A percentile compares a stretch with the other conserved stretches of the same genome.
Conservation (phyloP, 2,113 vertebrate species). For the Oncorhynchus gorbuscha region DNA sequence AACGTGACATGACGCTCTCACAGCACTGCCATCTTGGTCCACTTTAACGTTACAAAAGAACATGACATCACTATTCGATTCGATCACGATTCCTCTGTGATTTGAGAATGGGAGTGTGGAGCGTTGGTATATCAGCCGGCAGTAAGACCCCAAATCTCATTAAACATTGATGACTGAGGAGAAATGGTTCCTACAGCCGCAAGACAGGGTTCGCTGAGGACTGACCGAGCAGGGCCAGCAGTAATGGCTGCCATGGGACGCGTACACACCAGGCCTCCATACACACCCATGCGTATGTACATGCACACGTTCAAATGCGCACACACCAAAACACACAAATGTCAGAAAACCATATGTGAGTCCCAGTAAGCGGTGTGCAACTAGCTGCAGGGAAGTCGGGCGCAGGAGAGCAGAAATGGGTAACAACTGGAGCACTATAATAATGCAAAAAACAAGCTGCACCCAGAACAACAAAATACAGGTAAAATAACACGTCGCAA, state of each 20-base stretch:
- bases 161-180: slow-evolving; percentile 14
- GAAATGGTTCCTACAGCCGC: not conserved
- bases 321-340: not conserved
- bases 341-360: not conserved
- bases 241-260: too few relatives aligned
- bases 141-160: slow-evolving; percentile 7
- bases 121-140: not conserved
- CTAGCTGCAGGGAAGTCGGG: too few relatives aligned
- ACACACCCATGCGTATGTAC: not conserved
- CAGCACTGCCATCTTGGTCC: too few relatives aligned
- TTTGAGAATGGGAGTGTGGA: not conserved
- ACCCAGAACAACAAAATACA: too few relatives aligned
- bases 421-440: too few relatives aligned
- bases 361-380: too few relatives aligned
- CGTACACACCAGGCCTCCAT: not conserved
- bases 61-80: too few relatives aligned
- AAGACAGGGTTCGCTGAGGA: slow-evolving; percentile 1
- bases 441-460: too few relatives aligned
- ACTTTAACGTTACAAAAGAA: too few relatives aligned
- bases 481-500: too few relatives aligned
- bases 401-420: too few relatives aligned
- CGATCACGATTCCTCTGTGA: slow-evolving; percentile 2
- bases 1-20: too few relatives aligned
- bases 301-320: not conserved
- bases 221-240: not conserved